Conservation (phyloP, 2,113 vertebrate genomes). For the Rhea pennata region DNA sequence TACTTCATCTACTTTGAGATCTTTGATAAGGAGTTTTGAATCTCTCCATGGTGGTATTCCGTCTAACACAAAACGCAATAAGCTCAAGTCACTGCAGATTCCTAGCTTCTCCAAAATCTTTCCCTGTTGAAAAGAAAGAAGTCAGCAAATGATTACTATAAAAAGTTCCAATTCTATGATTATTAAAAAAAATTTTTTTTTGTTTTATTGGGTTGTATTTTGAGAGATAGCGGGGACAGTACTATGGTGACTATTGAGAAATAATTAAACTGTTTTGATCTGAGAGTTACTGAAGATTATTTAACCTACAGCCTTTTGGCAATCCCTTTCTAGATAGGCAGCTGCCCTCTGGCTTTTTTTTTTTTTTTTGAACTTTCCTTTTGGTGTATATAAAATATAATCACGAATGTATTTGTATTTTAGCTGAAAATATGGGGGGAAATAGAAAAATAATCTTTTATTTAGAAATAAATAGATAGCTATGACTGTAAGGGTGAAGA, state of each 20-base stretch:
- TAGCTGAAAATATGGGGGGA: neutral
- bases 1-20: constrained; percentile 75
- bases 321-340: neutral
- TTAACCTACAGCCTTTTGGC: no score
- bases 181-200: no score
- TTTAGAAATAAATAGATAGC: neutral
- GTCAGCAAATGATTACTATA: neutral
- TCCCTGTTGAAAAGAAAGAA: constrained; percentile 70
- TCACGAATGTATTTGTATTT: neutral
- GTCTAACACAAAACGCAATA: constrained; percentile 35
- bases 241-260: neutral
- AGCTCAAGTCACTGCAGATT: constrained; percentile 72
- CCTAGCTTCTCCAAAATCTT: constrained; percentile 78
- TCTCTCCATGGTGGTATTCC: constrained; percentile 38
- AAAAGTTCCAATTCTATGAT: neutral
- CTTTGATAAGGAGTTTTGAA: constrained; percentile 67
- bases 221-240: no score
- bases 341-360: neutral
- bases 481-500: neutral
- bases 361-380: neutral
- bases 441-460: neutral
- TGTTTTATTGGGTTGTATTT: neutral
- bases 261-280: neutral
- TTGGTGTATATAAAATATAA: neutral
- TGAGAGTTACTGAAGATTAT: neutral